Evolutionary conservation across 1,140 invertebrate species (phyloP).

Genomic region (Habropoda laboriosa): DNA sequence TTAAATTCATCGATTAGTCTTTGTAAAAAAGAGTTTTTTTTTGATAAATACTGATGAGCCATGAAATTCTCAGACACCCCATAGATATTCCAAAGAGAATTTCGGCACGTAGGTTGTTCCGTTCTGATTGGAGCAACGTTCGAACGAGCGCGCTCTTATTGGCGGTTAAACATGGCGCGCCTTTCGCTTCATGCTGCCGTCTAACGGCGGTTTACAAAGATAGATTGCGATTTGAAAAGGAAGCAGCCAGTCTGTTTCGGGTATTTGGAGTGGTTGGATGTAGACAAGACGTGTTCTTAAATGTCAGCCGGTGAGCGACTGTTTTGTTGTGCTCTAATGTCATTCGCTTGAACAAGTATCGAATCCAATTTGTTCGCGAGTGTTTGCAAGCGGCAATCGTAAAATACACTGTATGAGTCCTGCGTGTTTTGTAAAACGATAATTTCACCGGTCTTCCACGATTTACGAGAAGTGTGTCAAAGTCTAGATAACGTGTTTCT

Average conservation of each 20-base stretch:
- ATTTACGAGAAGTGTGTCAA: conserved; percentile 45
- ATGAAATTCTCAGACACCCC: not conserved
- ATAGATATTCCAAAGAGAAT: conserved; percentile 11
- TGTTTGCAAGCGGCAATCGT: not conserved
- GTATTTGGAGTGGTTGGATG: not conserved
- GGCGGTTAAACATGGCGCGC: not conserved
- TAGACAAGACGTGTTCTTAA: not conserved
- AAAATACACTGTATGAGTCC: too few relatives aligned
- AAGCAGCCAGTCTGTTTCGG: conserved; percentile 36
- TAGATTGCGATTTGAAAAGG: not conserved
- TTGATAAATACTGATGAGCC: too few relatives aligned
- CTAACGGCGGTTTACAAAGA: not conserved
- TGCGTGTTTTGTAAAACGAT: not conserved
- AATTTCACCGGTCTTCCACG: conserved; percentile 14
- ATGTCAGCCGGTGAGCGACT: conserved; percentile 39
- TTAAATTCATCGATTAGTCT: not conserved
- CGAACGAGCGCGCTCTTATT: not conserved
- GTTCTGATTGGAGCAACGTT: not conserved
- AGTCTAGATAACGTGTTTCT: conserved; percentile 54
- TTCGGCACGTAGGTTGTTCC: not conserved
- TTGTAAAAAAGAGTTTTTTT: not conserved
- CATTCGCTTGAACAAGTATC: conserved; percentile 7
- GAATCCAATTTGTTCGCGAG: not conserved
- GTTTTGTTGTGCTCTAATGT: conserved; percentile 46
- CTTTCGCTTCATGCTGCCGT: not conserved